A percentile compares a stretch with the other conserved stretches of the same genome.
Conservation (phyloP, 2,888 invertebrate genomes). For the Heliconius sara region DNA sequence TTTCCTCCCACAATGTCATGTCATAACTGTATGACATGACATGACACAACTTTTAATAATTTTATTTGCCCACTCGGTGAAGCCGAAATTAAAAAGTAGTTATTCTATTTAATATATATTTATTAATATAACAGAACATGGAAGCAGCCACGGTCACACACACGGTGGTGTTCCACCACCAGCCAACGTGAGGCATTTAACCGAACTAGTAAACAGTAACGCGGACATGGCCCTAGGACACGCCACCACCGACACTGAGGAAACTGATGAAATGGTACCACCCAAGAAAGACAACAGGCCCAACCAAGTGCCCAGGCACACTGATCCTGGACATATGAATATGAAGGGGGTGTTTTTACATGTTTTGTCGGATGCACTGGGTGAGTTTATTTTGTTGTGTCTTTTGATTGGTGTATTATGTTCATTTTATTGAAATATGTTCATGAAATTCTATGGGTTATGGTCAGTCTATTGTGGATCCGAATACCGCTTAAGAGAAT, state of each 20-base stretch:
- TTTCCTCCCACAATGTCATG: too few relatives aligned
- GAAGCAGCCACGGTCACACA: slow-evolving; percentile 87
- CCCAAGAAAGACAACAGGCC: slow-evolving; percentile 63
- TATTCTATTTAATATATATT: neutral
- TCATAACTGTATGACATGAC: too few relatives aligned
- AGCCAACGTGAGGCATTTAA: slow-evolving; percentile 75
- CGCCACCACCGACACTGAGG: slow-evolving; percentile 73
- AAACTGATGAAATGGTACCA: slow-evolving; percentile 79
- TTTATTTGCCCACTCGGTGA: neutral
- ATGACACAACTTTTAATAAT: too few relatives aligned
- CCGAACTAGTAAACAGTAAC: slow-evolving; percentile 79
- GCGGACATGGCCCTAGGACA: slow-evolving; percentile 79
- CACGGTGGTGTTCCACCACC: slow-evolving; percentile 84
- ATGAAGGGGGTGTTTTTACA: slow-evolving; percentile 99
- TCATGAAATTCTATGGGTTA: too few relatives aligned
- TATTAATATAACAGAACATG: slow-evolving; percentile 85
- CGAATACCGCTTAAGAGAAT: too few relatives aligned
- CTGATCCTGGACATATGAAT: slow-evolving; percentile 94
- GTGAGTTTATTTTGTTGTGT: slow-evolving; percentile 72
- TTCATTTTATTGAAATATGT: too few relatives aligned
- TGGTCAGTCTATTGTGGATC: too few relatives aligned
- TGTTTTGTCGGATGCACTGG: slow-evolving; percentile 97
- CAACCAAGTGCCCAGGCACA: slow-evolving; percentile 66
- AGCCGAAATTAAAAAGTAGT: neutral
- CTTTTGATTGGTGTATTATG: neutral